A percentile compares a stretch with the other conserved stretches of the same genome.
These are phyloP conservation scores for Epizoanthus rinbou DNA, from an alignment of 92 coral and sea anemone genomes.

Conservation along the genomic window DNA sequence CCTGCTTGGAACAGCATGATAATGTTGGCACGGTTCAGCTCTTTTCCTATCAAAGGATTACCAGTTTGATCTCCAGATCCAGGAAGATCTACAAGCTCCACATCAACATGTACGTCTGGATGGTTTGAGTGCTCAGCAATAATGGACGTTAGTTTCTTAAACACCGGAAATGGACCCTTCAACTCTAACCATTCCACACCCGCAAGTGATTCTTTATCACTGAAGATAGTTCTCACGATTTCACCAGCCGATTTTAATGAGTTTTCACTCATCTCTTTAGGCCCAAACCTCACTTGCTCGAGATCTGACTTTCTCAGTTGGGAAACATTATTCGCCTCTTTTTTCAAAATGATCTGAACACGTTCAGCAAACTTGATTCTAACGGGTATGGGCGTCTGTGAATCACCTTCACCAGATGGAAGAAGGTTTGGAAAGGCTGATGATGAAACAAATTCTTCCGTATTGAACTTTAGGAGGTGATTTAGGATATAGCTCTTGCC, in stretches of 20 bases:
- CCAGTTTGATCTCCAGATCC: constrained; percentile 54
- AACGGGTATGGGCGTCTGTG: constrained; percentile 61
- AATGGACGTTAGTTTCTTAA: constrained; percentile 3
- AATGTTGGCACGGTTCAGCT: constrained; percentile 48
- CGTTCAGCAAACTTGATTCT: constrained; percentile 43
- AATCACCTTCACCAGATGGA: constrained; percentile 48
- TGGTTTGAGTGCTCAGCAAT: constrained; percentile 22
- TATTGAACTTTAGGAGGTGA: constrained; percentile 39
- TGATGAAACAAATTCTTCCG: neutral
- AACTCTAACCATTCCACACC: constrained; percentile 47
- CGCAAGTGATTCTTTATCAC: neutral
- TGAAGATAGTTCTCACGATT: constrained; percentile 7
- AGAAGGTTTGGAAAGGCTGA: constrained; percentile 22
- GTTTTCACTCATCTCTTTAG: neutral
- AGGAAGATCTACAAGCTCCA: constrained; percentile 59
- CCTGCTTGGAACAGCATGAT: constrained; percentile 50
- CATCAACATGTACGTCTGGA: constrained; percentile 53
- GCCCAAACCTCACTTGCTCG: constrained; percentile 4
- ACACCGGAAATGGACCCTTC: constrained; percentile 55
- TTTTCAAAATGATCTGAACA: constrained; percentile 35
- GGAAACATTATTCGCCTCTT: neutral
- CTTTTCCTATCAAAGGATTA: constrained; percentile 36
- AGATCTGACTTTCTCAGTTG: neutral
- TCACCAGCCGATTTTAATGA: neutral
- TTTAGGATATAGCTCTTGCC: constrained; percentile 65